phyloP scores from a whole-genome alignment of 2,113 vertebrate species.

The Urocolius indicus region DNA sequence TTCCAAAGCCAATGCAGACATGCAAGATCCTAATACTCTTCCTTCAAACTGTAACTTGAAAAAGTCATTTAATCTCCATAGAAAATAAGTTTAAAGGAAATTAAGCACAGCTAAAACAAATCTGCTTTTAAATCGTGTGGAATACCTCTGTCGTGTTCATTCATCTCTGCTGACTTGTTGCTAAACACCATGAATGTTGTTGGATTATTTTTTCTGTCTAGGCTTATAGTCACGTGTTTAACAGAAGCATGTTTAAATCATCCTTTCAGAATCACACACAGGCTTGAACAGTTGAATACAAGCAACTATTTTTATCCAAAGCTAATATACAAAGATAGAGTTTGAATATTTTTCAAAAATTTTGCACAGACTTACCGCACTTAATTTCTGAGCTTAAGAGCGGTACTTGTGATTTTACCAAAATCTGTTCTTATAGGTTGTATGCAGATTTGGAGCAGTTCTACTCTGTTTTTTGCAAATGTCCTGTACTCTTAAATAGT shows the following conservation, averaged over 20 bases:
- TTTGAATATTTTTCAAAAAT: background rate
- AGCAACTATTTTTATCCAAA: background rate
- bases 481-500: background rate
- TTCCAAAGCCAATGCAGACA: background rate
- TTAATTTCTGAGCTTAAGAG: background rate
- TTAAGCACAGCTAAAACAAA: background rate
- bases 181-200: rapidly evolving
- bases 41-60: background rate
- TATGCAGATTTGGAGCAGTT: background rate
- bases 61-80: background rate
- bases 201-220: background rate
- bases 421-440: background rate
- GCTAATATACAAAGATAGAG: background rate
- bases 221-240: background rate
- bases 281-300: background rate
- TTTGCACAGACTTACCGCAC: background rate
- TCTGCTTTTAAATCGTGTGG: background rate
- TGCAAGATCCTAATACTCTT: background rate
- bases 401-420: background rate
- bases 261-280: rapidly evolving
- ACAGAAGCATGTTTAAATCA: background rate
- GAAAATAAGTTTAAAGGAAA: background rate
- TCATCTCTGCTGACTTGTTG: background rate
- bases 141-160: background rate
- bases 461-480: background rate